Evolutionary conservation across 2,797 vertebrate genomes (phyloP).

Genomic region (Protosalanx chinensis): DNA sequence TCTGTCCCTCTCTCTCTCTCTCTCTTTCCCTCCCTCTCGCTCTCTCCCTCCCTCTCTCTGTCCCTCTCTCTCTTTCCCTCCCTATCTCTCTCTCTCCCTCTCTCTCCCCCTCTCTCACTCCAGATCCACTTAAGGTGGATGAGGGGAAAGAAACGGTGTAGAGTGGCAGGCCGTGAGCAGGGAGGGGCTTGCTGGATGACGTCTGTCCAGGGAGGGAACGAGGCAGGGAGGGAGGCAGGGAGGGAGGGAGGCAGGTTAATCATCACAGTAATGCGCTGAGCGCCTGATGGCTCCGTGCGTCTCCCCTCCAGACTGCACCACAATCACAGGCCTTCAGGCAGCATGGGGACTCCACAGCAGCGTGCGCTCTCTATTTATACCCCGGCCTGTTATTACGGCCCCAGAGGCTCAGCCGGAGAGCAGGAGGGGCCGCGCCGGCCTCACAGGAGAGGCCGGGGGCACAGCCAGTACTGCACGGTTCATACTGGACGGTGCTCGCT

Average conservation of each 20-base stretch:
- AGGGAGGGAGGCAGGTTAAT: constrained; percentile 1
- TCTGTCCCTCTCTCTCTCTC: neutral
- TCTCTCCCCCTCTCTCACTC: neutral
- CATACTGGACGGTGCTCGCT: too few species aligned
- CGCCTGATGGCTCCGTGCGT: neutral
- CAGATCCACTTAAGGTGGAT: constrained; percentile 1
- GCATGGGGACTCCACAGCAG: too few species aligned
- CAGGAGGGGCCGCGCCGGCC: too few species aligned
- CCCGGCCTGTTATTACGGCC: too few species aligned
- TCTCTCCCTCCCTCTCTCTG: constrained; percentile 23
- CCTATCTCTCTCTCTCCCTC: neutral
- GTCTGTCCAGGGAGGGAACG: neutral
- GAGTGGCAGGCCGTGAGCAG: neutral
- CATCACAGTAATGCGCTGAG: constrained; percentile 4
- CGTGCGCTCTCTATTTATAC: neutral
- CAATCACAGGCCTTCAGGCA: too few species aligned
- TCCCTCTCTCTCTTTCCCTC: neutral
- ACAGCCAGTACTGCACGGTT: too few species aligned
- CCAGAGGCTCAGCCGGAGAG: too few species aligned
- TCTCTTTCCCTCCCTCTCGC: neutral
- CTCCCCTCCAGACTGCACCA: neutral
- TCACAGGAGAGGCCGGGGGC: too few species aligned
- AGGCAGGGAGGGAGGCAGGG: neutral
- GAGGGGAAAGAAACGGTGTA: neutral
- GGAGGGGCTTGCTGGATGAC: neutral